phyloP scores from a whole-genome alignment of 2,888 invertebrate species.

The Hydropsyche betteni region DNA sequence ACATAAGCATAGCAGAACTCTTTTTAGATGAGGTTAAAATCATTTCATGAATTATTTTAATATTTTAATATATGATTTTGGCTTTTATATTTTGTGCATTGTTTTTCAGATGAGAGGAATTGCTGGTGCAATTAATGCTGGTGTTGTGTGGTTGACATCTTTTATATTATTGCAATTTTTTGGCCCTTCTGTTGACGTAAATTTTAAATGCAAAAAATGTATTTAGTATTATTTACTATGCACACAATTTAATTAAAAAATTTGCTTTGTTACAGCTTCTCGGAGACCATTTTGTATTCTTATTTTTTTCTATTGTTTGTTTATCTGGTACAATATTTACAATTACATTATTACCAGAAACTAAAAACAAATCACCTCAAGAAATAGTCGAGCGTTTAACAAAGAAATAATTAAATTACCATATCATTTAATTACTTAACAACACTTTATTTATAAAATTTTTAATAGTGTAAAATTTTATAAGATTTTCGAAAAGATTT shows the following conservation, averaged over 20 bases:
- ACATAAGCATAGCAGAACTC: conserved; percentile 60
- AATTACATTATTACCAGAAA: conserved; percentile 59
- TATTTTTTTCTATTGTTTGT: conserved; percentile 58
- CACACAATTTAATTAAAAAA: not conserved
- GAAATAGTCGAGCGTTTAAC: conserved; percentile 55
- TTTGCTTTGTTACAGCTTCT: conserved; percentile 54
- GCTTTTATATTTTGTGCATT: conserved; percentile 20
- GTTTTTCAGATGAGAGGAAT: conserved; percentile 46
- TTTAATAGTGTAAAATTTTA: too few species aligned
- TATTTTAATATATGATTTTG: too few species aligned
- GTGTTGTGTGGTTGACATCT: conserved; percentile 49
- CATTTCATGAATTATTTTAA: not conserved
- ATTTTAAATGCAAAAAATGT: not conserved
- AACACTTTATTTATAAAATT: too few species aligned
- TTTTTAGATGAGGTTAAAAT: conserved; percentile 59
- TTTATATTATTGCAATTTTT: conserved; percentile 50
- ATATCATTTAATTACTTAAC: too few species aligned
- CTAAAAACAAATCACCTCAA: conserved; percentile 59
- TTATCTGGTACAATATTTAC: conserved; percentile 57
- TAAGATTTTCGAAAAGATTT: too few species aligned
- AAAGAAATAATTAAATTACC: not conserved
- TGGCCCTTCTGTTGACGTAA: conserved; percentile 52
- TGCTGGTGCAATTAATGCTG: conserved; percentile 38
- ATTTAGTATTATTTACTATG: not conserved
- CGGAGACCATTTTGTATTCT: conserved; percentile 60